These are phyloP conservation scores for Lycaon pictus DNA, from an alignment of 2,113 vertebrate species.

Conservation along the genomic window DNA sequence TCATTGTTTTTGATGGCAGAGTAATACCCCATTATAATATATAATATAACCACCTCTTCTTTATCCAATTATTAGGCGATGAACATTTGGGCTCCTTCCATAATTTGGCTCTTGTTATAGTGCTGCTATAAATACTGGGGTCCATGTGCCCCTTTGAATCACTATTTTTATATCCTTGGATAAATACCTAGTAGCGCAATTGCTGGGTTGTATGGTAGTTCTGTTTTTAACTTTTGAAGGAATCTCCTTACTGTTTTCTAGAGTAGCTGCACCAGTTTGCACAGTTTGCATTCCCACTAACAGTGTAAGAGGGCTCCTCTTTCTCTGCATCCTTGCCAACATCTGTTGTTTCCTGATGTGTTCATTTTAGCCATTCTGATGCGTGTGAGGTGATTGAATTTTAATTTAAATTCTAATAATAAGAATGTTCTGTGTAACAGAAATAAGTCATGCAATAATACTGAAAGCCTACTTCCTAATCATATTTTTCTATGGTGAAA, in stretches of 20 bases:
- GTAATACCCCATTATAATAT: no score
- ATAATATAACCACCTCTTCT: no score
- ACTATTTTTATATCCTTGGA: not conserved
- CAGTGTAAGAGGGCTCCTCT: not conserved
- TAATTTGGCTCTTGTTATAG: not conserved
- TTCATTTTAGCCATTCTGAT: not conserved
- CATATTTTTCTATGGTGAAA: not conserved
- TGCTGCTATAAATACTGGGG: not conserved
- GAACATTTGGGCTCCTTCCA: not conserved
- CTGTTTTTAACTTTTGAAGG: not conserved
- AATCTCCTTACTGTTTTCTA: not conserved
- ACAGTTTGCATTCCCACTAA: not conserved
- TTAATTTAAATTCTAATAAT: conserved; percentile 1
- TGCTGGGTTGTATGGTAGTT: not conserved
- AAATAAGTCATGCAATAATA: not conserved
- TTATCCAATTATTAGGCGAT: not conserved
- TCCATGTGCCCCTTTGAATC: not conserved
- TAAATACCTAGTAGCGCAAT: not conserved
- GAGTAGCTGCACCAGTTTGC: not conserved
- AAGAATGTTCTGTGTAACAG: not conserved
- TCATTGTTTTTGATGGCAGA: not conserved
- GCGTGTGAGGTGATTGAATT: not conserved
- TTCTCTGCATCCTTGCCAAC: not conserved
- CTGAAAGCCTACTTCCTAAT: not conserved
- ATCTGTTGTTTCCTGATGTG: not conserved